Evolutionary conservation across 2,888 invertebrate genomes (phyloP).

Genomic region (Drosophila kuntzei): DNA sequence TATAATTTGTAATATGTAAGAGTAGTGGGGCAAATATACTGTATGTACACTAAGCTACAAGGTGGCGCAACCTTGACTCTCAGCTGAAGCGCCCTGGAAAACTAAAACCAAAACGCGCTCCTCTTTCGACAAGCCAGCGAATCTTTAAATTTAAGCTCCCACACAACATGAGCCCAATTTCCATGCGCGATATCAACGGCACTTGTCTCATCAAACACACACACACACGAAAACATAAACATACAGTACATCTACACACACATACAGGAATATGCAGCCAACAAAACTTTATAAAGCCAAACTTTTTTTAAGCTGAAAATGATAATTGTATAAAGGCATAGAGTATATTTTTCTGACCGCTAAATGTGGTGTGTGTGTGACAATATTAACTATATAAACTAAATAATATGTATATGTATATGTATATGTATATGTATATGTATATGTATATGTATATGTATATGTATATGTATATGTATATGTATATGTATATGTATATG

Average conservation of each 20-base stretch:
- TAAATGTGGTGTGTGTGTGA: too few species aligned
- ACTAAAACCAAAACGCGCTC: slow-evolving; percentile 14
- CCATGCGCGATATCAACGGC: neutral
- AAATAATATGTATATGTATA: too few species aligned
- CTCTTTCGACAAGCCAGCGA: slow-evolving; percentile 40
- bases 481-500: too few species aligned
- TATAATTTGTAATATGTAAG: too few species aligned
- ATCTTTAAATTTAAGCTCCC: slow-evolving; percentile 2
- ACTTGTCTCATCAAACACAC: slow-evolving; percentile 14
- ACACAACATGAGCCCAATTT: neutral
- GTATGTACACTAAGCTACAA: slow-evolving; percentile 39
- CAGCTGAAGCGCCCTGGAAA: slow-evolving; percentile 48
- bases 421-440: too few species aligned
- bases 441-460: slow-evolving; percentile 17
- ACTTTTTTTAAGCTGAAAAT: slow-evolving; percentile 55
- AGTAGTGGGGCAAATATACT: neutral
- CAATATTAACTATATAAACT: slow-evolving; percentile 69
- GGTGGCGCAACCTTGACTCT: slow-evolving; percentile 50
- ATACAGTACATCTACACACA: slow-evolving; percentile 3
- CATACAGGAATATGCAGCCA: slow-evolving; percentile 27
- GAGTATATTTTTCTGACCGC: slow-evolving; percentile 78
- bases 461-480: slow-evolving; percentile 29
- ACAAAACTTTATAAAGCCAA: slow-evolving; percentile 54
- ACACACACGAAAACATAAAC: slow-evolving; percentile 17
- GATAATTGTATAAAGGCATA: slow-evolving; percentile 61